Evolutionary conservation across 2,797 vertebrate genomes (phyloP).

Genomic region (Enteromius thamalakanensis): DNA sequence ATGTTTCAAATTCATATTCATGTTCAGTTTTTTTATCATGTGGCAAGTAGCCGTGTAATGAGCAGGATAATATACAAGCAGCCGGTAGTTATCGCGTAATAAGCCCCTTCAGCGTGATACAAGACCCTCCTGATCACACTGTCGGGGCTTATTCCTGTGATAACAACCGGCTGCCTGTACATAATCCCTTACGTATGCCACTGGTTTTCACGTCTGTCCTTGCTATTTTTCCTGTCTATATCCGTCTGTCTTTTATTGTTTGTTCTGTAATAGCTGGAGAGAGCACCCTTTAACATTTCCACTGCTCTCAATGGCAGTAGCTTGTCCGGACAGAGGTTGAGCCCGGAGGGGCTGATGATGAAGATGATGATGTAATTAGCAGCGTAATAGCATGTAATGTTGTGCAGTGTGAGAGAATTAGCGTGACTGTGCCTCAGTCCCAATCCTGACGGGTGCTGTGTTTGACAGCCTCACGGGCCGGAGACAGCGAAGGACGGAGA

Average conservation of each 20-base stretch:
- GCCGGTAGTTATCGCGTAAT: too few species aligned
- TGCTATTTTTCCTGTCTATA: not conserved
- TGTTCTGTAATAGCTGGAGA: not conserved
- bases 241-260: too few species aligned
- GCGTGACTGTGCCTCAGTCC: constrained; percentile 42
- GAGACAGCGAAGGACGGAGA: constrained; percentile 3
- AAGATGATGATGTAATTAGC: constrained; percentile 48
- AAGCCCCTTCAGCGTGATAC: too few species aligned
- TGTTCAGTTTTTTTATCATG: too few species aligned
- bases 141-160: too few species aligned
- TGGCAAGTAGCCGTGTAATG: too few species aligned
- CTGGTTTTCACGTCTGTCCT: not conserved
- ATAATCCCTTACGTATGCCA: too few species aligned
- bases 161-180: too few species aligned
- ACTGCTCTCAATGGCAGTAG: not conserved
- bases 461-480: constrained; percentile 29
- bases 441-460: constrained; percentile 37
- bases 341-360: constrained; percentile 21
- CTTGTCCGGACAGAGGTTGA: not conserved
- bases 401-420: constrained; percentile 14
- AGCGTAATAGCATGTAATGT: constrained; percentile 55
- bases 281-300: not conserved
- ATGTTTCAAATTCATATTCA: too few species aligned
- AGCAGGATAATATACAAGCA: too few species aligned
- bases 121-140: too few species aligned